Base-by-base conservation (phyloP, 2,113 vertebrate species). In the Gadus macrocephalus region DNA sequence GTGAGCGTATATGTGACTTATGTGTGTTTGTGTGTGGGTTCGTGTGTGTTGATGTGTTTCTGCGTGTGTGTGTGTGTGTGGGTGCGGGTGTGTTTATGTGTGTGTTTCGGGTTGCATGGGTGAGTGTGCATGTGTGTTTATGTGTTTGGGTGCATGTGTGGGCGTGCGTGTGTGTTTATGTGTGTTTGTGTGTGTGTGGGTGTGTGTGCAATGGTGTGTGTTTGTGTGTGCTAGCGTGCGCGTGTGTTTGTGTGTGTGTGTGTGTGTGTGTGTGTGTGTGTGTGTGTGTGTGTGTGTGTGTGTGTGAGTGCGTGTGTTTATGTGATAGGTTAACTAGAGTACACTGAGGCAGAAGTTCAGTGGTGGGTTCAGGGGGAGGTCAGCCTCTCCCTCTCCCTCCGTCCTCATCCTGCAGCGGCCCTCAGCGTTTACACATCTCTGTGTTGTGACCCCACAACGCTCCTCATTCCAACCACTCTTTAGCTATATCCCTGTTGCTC, bases 331-430 rank as follows among this genome's bases (percentile, higher is more conserved):
- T 85, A 83, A 81, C 76, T 78, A 66, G 82, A 76, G 86, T 85
- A 81, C 82, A 85, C 80, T 70, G 81, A 88, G 84, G 76, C 86
- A 86, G 82, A 74, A 85, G 84, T 86, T 88, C 86, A 88, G 66
- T 74, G 67, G 12, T 82, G 81, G 81, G 86, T 85, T 88, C 84
- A 87, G 55, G 67, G 60, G 70, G 64, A 83, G 86, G 86, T 87
- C 83, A 77, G 49, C 64, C 70, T 62, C 28, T 76, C 35, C 59
- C 71, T 67, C n/a, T 60, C 65, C 25, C 27, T 19, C 14, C 17
- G 6, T 22, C 0, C 0, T 20, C 7, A 63, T 11, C 14, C 0
- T 8, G 55, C 64, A 28, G 19, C 53, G 25, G 53, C 42, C 42
- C 42, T 49, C 42, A 49, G 42, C 42, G 12, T 49, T 49, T 49